phyloP scores from a whole-genome alignment of 2,888 invertebrate genomes.

The Erebia aethiops region DNA sequence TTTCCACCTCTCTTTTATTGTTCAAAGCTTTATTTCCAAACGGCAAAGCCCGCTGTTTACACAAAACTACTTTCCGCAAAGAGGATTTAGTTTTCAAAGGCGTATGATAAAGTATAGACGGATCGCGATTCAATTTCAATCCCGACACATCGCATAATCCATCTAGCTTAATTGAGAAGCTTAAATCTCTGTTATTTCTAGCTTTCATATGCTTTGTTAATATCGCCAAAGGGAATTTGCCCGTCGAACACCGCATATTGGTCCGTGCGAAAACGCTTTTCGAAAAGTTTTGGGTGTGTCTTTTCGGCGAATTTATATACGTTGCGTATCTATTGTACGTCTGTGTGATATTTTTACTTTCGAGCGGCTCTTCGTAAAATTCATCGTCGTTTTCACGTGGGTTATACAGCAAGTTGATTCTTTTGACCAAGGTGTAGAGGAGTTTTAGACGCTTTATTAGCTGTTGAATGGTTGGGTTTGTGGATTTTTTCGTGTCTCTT shows the following conservation, averaged over 20 bases:
- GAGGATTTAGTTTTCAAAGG: constrained; percentile 62
- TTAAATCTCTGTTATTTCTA: constrained; percentile 60
- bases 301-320: constrained; percentile 56
- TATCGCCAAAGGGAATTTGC: constrained; percentile 58
- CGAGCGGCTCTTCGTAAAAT: constrained; percentile 53
- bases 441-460: constrained; percentile 68
- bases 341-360: constrained; percentile 59
- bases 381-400: constrained; percentile 68
- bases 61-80: constrained; percentile 64
- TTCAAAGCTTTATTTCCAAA: neutral
- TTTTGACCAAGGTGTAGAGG: constrained; percentile 64
- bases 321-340: constrained; percentile 57
- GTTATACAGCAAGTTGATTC: constrained; percentile 60
- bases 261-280: constrained; percentile 67
- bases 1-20: constrained; percentile 23
- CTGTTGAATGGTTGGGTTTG: constrained; percentile 55
- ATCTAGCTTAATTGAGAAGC: constrained; percentile 69
- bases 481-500: constrained; percentile 48
- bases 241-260: constrained; percentile 58
- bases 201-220: constrained; percentile 61
- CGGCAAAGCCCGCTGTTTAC: constrained; percentile 46
- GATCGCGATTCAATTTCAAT: constrained; percentile 49
- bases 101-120: constrained; percentile 64
- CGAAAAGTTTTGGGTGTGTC: constrained; percentile 51
- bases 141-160: constrained; percentile 58